Conservation (phyloP, 2,888 invertebrate genomes). For the Cerastis rubricosa region DNA sequence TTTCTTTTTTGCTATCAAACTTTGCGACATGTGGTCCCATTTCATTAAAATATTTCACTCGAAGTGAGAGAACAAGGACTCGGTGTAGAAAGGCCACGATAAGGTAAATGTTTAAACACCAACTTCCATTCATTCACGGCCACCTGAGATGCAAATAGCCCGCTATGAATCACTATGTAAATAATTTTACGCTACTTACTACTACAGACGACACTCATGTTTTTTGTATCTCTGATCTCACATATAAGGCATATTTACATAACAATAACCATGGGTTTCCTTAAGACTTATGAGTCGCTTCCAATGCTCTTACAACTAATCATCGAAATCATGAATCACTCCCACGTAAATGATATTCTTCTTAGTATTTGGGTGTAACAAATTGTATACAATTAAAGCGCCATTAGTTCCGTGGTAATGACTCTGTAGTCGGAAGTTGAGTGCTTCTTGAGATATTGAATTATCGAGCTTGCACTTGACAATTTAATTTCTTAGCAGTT, state of each 20-base stretch:
- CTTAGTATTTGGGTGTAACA: slow-evolving; percentile 68
- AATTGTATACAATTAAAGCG: slow-evolving; percentile 53
- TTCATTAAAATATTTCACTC: background rate
- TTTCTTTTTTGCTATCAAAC: slow-evolving; percentile 15
- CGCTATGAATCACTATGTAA: slow-evolving; percentile 80
- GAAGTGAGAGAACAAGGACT: background rate
- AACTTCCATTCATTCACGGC: slow-evolving; percentile 78
- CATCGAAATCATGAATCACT: slow-evolving; percentile 76
- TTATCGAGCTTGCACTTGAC: slow-evolving; percentile 18
- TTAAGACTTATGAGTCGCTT: slow-evolving; percentile 62
- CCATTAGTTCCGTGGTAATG: slow-evolving; percentile 47
- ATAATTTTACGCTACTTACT: slow-evolving; percentile 73
- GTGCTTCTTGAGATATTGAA: slow-evolving; percentile 34
- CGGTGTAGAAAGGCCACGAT: slow-evolving; percentile 72
- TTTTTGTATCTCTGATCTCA: slow-evolving; percentile 62
- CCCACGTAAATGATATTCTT: slow-evolving; percentile 66
- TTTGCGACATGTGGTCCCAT: slow-evolving; percentile 8
- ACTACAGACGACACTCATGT: slow-evolving; percentile 69
- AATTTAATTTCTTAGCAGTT: slow-evolving; percentile 21
- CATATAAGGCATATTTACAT: slow-evolving; percentile 64
- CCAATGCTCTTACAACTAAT: slow-evolving; percentile 54
- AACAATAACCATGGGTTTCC: slow-evolving; percentile 64
- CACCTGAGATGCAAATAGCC: slow-evolving; percentile 58
- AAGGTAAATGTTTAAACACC: slow-evolving; percentile 74
- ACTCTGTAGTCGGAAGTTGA: slow-evolving; percentile 22